Conservation (phyloP, 1,140 invertebrate genomes). For the Drosophila busckii region DNA sequence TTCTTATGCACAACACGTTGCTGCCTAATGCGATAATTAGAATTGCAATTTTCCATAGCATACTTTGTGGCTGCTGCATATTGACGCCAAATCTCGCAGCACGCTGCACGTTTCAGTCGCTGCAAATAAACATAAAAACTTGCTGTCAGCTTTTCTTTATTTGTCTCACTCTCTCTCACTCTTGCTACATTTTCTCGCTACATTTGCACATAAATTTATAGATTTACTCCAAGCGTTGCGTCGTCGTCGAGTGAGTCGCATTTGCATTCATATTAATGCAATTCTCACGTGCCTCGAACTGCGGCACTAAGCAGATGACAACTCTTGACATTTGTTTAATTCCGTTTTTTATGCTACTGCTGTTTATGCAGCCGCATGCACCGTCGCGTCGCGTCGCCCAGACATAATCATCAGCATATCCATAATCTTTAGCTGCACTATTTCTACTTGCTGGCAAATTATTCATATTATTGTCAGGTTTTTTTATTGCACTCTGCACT, state of each 20-base stretch:
- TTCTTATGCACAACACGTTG: constrained; percentile 76
- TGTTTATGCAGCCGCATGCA: constrained; percentile 65
- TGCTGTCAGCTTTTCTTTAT: constrained; percentile 64
- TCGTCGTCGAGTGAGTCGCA: constrained; percentile 12
- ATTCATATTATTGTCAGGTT: constrained; percentile 65
- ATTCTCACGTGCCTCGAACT: constrained; percentile 64
- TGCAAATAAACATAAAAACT: constrained; percentile 64
- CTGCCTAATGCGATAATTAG: constrained; percentile 77
- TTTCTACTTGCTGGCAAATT: constrained; percentile 23
- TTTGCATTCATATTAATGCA: constrained; percentile 76
- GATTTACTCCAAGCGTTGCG: constrained; percentile 27
- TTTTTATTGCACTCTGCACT: constrained; percentile 42
- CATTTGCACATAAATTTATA: constrained; percentile 74
- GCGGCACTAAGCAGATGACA: constrained; percentile 1
- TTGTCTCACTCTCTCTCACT: no score
- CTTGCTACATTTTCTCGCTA: constrained; percentile 55
- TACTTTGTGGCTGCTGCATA: constrained; percentile 63
- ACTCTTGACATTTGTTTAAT: constrained; percentile 66
- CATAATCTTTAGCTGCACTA: constrained; percentile 51
- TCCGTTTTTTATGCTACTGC: constrained; percentile 67
- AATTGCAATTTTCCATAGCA: constrained; percentile 76
- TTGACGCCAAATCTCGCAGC: constrained; percentile 44
- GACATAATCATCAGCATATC: constrained; percentile 31
- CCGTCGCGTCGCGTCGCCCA: not conserved
- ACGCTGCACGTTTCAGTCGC: no score